phyloP scores from a whole-genome alignment of 2,113 vertebrate species.

The Romanogobio albipinnatus region DNA sequence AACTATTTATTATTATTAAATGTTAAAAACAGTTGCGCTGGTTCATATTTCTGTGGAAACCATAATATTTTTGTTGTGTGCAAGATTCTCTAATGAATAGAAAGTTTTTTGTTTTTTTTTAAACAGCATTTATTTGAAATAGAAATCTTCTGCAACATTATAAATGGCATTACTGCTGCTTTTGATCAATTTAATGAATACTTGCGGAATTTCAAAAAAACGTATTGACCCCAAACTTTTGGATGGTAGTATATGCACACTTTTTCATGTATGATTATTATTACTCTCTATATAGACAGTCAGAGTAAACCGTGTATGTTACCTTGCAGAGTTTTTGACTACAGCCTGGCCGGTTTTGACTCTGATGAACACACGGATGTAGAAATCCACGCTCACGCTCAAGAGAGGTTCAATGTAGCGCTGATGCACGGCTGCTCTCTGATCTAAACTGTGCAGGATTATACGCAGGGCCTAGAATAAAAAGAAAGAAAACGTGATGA shows the following conservation, averaged over 20 bases:
- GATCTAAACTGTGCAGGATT: conserved; percentile 89
- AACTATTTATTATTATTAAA: no score
- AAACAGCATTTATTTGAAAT: no score
- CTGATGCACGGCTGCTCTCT: conserved; percentile 87
- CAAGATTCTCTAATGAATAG: no score
- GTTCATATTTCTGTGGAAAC: no score
- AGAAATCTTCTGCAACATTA: no score
- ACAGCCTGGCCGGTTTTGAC: conserved; percentile 86
- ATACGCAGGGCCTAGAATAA: conserved; percentile 83
- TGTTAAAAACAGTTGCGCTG: no score
- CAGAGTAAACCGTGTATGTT: not conserved
- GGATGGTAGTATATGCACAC: not conserved
- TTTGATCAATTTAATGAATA: no score
- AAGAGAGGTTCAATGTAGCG: conserved; percentile 88
- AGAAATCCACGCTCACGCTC: conserved; percentile 90
- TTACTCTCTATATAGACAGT: not conserved
- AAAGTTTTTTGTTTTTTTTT: no score
- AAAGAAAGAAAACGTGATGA: not conserved
- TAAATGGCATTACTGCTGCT: no score
- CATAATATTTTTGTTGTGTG: no score
- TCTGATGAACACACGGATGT: conserved; percentile 87
- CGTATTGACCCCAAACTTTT: no score
- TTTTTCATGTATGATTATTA: not conserved
- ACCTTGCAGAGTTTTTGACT: conserved; percentile 93
- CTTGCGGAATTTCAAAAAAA: no score